phyloP scores from a whole-genome alignment of 1,140 invertebrate genomes.

The Popillia japonica region DNA sequence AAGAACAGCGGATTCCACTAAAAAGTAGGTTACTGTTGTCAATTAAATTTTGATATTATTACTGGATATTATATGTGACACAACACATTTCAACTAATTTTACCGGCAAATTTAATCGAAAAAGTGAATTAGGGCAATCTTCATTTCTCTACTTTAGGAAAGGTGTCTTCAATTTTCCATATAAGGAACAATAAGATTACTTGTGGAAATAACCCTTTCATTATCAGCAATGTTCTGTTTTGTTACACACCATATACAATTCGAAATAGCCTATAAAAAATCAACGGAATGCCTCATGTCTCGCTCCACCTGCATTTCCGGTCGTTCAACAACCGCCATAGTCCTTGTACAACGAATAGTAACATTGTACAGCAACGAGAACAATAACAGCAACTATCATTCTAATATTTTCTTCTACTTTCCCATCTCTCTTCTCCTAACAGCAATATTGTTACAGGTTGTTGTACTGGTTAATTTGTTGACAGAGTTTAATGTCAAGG shows the following conservation, averaged over 20 bases:
- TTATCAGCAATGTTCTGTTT: not conserved
- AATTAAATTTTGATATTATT: no score
- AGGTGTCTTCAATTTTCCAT: not conserved
- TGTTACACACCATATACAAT: slow-evolving; percentile 16
- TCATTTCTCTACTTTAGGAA: not conserved
- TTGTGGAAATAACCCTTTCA: not conserved
- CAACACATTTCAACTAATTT: no score
- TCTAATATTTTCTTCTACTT: slow-evolving; percentile 20
- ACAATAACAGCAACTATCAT: slow-evolving; percentile 19
- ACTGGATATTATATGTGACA: no score
- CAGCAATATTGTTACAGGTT: not conserved
- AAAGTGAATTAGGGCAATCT: not conserved
- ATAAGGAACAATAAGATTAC: not conserved
- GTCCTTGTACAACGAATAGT: not conserved
- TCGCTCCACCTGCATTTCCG: slow-evolving; percentile 33
- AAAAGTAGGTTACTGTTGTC: no score
- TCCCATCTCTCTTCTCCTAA: slow-evolving; percentile 6
- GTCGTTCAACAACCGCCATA: slow-evolving; percentile 23
- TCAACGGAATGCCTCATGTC: slow-evolving; percentile 9
- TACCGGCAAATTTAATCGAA: no score
- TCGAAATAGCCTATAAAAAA: slow-evolving; percentile 23
- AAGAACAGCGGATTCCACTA: no score
- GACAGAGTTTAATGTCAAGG: slow-evolving; percentile 25
- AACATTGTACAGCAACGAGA: slow-evolving; percentile 8
- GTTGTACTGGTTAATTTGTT: slow-evolving; percentile 20